Evolutionary conservation across 2,797 vertebrate genomes (phyloP), one percentile per base, ranked within the genome.

Genomic region (Melanotaenia parkinsoni): DNA sequence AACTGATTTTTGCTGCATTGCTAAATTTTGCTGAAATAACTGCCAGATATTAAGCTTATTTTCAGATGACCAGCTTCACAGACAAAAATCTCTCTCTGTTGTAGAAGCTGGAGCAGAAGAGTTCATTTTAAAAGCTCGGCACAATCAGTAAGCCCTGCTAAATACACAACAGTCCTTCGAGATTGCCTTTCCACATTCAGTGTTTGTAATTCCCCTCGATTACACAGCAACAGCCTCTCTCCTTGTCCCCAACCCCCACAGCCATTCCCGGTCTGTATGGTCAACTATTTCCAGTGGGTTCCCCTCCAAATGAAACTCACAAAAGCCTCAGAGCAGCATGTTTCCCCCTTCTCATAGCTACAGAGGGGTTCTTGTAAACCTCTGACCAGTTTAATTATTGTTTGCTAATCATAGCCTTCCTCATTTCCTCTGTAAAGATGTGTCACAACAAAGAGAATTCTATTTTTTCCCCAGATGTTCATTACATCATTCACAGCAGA

Each of bases 271-370:
- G 20, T 66, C 58, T 64, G 38, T 57, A 58, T 33, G 35, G 69
- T 82, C 63, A 67, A 77, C 69, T 79, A 82, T 88, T 90, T 89
- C 88, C 86, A 78, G 18, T 58, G 67, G 53, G 66, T 78, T 84
- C 67, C 33, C 64, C 50, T 35, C 65, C 75, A 85, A 85, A 88
- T 88, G 80, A 87, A 82, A 84, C 72, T 85, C 77, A 81, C 82
- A 87, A 66, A 71, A 71, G 61, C 79, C 72, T 58, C 50, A 47
- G 63, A 51, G n/a, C 59, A 40, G 28, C 58, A 72, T 54, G 56
- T 30, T 56, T 22, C 74, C 78, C 70, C 22, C 20, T 53, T 65
- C 73, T 70, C 38, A 12, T 76, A 60, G 74, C 80, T 64, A 22
- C 7, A 58, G 64, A 11, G 33, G 56, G 66, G 59, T 58, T 73